Evolutionary conservation across 2,888 invertebrate species (phyloP).

Genomic region (Asteroscopus sphinx): DNA sequence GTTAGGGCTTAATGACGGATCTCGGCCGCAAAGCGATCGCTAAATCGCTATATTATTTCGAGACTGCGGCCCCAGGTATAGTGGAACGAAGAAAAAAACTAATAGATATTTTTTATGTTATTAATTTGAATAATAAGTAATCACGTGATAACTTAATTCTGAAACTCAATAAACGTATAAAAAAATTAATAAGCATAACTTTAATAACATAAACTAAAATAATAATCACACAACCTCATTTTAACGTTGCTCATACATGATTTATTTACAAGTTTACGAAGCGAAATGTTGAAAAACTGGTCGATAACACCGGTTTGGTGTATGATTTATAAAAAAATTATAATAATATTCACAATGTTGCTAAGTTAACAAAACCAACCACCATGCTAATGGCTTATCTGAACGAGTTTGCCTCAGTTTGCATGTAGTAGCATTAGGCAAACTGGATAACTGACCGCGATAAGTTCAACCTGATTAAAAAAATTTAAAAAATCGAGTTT

Average conservation of each 20-base stretch:
- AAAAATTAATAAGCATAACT: conserved; percentile 5
- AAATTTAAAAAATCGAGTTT: neutral
- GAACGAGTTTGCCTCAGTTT: conserved; percentile 9
- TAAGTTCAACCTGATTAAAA: neutral
- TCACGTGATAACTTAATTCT: too few relatives aligned
- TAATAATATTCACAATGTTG: conserved; percentile 16
- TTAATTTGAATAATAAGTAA: too few relatives aligned
- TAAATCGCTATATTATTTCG: too few relatives aligned
- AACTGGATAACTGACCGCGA: conserved; percentile 7
- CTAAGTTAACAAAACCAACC: conserved; percentile 7
- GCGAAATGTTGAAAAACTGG: conserved; percentile 26
- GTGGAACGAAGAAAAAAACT: too few relatives aligned
- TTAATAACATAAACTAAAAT: conserved; percentile 12
- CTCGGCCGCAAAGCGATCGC: too few relatives aligned
- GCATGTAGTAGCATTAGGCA: neutral
- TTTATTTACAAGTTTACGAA: conserved; percentile 20
- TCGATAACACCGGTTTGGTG: conserved; percentile 14
- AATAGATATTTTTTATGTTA: too few relatives aligned
- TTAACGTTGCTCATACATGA: conserved; percentile 11
- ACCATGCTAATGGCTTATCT: conserved; percentile 5
- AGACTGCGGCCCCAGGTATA: too few relatives aligned
- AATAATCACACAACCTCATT: conserved; percentile 15
- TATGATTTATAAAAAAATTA: conserved; percentile 32
- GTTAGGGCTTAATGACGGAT: too few relatives aligned
- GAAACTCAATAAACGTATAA: neutral